Conservation (phyloP, 2,113 vertebrate species). For the Tauraco erythrolophus region DNA sequence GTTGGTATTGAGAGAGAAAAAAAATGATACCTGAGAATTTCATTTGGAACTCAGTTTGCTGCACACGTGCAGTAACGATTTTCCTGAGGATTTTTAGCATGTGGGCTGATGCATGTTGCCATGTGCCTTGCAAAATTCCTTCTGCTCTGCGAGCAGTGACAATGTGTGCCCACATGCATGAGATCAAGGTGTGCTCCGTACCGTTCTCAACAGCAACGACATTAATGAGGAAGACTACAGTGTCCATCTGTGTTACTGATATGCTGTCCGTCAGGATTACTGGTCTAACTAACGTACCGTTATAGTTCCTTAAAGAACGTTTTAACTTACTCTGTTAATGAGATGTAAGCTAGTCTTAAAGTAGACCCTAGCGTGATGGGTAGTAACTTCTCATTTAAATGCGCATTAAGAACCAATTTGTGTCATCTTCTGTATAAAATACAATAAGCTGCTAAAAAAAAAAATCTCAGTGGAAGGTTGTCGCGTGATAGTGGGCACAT, state of each 20-base stretch:
- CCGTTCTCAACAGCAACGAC: background rate
- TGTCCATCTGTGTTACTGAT: background rate
- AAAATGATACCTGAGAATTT: background rate
- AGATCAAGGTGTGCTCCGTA: background rate
- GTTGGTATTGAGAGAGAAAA: background rate
- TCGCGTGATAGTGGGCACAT: rapidly evolving
- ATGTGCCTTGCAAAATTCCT: slow-evolving; percentile 37
- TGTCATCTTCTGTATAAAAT: background rate
- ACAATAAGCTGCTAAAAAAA: background rate
- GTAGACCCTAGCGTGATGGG: background rate
- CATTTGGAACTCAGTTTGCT: background rate
- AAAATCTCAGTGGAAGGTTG: background rate
- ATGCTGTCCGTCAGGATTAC: background rate
- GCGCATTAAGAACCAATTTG: background rate
- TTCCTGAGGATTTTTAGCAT: slow-evolving; percentile 27
- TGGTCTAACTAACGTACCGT: rapidly evolving
- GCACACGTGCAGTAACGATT: background rate
- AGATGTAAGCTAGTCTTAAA: background rate
- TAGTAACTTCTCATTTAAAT: background rate
- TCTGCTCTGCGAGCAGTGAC: background rate
- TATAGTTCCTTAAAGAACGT: background rate
- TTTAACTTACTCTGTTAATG: background rate
- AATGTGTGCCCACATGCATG: background rate
- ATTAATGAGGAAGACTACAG: background rate
- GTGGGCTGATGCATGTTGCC: slow-evolving; percentile 24